phyloP scores from a whole-genome alignment of 1,140 invertebrate genomes.

The Rhyacophila brunnea region DNA sequence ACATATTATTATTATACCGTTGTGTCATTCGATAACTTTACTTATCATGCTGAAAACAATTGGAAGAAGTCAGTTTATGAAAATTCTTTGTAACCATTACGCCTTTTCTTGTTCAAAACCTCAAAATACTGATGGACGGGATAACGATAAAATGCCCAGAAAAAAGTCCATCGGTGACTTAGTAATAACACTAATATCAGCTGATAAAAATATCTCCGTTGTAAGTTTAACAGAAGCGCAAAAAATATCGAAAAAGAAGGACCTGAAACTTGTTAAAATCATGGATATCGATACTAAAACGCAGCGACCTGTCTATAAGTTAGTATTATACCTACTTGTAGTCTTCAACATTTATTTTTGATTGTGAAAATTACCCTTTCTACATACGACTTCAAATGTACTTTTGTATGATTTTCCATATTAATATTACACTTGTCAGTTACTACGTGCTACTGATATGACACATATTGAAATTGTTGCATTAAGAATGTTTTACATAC shows the following conservation, averaged over 20 bases:
- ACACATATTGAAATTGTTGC: too few species aligned
- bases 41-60: slow-evolving; percentile 17
- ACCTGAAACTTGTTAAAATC: slow-evolving; percentile 65
- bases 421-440: too few species aligned
- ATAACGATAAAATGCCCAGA: slow-evolving; percentile 9
- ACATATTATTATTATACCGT: too few species aligned
- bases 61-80: slow-evolving; percentile 1
- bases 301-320: slow-evolving; percentile 62
- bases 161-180: slow-evolving; percentile 10
- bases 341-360: too few species aligned
- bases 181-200: slow-evolving; percentile 14
- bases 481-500: too few species aligned
- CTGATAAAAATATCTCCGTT: slow-evolving; percentile 7
- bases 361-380: too few species aligned
- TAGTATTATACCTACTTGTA: too few species aligned
- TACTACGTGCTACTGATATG: too few species aligned
- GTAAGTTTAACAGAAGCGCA: slow-evolving; percentile 49
- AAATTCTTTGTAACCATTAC: slow-evolving; percentile 4
- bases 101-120: slow-evolving; percentile 7
- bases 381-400: too few species aligned
- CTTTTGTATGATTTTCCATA: too few species aligned
- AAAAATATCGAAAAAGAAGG: slow-evolving; percentile 60
- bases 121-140: background rate
- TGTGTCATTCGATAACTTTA: background rate
- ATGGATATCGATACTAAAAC: slow-evolving; percentile 62